Conservation (phyloP, 2,797 vertebrate species). For the Myotis pilosus region DNA sequence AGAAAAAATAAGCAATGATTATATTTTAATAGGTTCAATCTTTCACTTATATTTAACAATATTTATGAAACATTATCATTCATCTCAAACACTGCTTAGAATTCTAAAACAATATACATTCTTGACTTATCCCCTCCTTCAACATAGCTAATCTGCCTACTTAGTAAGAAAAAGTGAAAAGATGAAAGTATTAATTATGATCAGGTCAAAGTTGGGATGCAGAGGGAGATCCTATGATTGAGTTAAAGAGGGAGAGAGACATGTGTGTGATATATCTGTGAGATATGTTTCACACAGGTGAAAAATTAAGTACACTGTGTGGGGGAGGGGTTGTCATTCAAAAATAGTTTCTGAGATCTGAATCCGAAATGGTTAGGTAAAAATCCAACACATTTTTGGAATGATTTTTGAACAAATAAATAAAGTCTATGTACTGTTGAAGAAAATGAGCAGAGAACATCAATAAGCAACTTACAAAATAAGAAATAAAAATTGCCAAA, state of each 20-base stretch:
- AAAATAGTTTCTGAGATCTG: neutral
- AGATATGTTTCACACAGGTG: neutral
- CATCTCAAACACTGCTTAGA: neutral
- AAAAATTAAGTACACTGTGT: neutral
- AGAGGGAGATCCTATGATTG: neutral
- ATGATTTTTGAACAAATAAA: slow-evolving; percentile 36
- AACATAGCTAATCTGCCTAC: neutral
- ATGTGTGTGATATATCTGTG: neutral
- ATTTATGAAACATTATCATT: slow-evolving; percentile 21
- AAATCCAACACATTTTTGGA: slow-evolving; percentile 33
- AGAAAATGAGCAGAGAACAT: slow-evolving; percentile 35
- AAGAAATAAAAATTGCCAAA: slow-evolving; percentile 30
- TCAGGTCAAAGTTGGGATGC: neutral
- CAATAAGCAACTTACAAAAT: slow-evolving; percentile 38
- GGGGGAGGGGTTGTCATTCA: neutral
- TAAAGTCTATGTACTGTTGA: slow-evolving; percentile 1
- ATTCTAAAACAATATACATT: neutral
- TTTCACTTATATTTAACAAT: slow-evolving; percentile 15
- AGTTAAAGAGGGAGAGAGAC: neutral
- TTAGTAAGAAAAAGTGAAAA: slow-evolving; percentile 7
- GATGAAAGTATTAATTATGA: slow-evolving; percentile 28
- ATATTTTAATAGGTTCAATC: neutral
- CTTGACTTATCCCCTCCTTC: neutral
- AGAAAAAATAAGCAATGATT: slow-evolving; percentile 28
- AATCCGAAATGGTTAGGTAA: neutral